Evolutionary conservation across 2,113 vertebrate genomes (phyloP).

Genomic region (Gobius niger): DNA sequence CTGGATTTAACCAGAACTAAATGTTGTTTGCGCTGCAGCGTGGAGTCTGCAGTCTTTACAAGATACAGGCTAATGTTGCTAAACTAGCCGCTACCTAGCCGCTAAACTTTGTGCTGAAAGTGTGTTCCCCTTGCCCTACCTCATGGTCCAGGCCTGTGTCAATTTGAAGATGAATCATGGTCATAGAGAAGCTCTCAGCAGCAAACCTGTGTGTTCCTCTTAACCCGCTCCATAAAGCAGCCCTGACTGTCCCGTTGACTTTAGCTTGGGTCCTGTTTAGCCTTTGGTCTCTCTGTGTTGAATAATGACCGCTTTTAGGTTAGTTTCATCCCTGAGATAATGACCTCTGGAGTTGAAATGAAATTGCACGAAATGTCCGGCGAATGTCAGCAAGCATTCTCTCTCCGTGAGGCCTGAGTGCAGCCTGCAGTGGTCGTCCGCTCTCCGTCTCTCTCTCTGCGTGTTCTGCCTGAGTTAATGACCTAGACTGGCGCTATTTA

Average conservation of each 20-base stretch:
- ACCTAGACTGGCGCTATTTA: constrained; percentile 5
- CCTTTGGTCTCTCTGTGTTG: constrained; percentile 5
- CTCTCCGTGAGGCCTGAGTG: neutral
- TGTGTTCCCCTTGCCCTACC: no score
- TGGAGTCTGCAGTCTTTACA: no score
- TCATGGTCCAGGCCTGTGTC: no score
- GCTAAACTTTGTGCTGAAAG: no score
- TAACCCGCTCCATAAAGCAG: neutral
- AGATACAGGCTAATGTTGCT: no score
- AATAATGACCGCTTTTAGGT: constrained; percentile 22
- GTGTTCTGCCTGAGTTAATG: neutral
- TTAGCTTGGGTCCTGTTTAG: neutral
- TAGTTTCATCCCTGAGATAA: constrained; percentile 16
- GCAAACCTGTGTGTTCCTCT: neutral
- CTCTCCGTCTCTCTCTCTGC: neutral
- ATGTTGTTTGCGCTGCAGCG: no score
- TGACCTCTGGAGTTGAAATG: constrained; percentile 24
- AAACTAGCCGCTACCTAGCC: no score
- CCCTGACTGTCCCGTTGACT: neutral
- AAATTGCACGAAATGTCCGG: constrained; percentile 11
- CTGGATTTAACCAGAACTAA: no score
- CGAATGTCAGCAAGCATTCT: neutral
- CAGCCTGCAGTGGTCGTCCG: neutral
- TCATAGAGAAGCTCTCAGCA: no score
- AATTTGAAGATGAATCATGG: no score